These are phyloP conservation scores for Pachyrhynchus sulphureomaculatus DNA, from an alignment of 1,140 invertebrate genomes.

Conservation along the genomic window DNA sequence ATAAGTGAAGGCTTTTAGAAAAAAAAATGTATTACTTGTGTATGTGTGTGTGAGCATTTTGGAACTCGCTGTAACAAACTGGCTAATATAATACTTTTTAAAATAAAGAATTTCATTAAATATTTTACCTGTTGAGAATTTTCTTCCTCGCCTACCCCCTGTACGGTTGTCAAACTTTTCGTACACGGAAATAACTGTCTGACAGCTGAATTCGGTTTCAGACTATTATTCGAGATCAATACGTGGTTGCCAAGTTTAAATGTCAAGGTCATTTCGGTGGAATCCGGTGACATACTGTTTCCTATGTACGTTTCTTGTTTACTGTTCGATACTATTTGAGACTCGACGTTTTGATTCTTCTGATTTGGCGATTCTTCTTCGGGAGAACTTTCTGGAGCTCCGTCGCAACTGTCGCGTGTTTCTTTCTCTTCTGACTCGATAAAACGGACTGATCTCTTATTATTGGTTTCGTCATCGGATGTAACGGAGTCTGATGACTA, in stretches of 20 bases:
- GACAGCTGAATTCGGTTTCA: slow-evolving; percentile 71
- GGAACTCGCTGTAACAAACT: no score
- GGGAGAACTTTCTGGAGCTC: slow-evolving; percentile 37
- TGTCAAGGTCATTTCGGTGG: slow-evolving; percentile 57
- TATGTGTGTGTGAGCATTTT: no score
- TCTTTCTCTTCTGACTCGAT: slow-evolving; percentile 47
- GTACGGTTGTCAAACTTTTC: slow-evolving; percentile 33
- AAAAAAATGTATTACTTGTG: no score
- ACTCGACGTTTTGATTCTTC: background rate
- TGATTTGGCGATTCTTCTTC: slow-evolving; percentile 26
- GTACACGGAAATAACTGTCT: slow-evolving; percentile 67
- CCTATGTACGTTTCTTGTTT: slow-evolving; percentile 10
- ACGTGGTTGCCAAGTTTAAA: slow-evolving; percentile 62
- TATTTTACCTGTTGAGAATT: slow-evolving; percentile 15
- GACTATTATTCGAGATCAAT: slow-evolving; percentile 60
- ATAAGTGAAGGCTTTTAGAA: no score
- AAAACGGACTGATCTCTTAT: slow-evolving; percentile 56
- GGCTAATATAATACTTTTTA: no score
- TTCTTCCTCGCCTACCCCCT: slow-evolving; percentile 20
- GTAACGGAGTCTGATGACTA: slow-evolving; percentile 43
- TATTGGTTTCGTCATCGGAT: slow-evolving; percentile 55
- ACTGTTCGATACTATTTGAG: background rate
- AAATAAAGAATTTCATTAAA: no score
- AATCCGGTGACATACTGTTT: slow-evolving; percentile 41
- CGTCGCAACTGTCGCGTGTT: slow-evolving; percentile 41